Conservation (phyloP, 2,888 invertebrate genomes). For the Meliscaeva auricollis region DNA sequence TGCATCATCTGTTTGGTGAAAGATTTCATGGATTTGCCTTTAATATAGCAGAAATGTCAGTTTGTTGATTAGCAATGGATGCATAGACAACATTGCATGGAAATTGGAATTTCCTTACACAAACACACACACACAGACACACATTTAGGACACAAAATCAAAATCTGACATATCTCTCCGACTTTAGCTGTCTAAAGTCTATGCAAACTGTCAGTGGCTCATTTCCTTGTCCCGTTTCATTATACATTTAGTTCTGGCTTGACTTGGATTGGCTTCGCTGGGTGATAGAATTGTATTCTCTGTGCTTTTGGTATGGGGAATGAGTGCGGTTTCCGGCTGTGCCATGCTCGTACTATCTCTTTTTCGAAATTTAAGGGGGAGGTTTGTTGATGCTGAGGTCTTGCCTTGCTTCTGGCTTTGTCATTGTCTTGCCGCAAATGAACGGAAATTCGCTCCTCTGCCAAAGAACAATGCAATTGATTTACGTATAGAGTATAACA, state of each 20-base stretch:
- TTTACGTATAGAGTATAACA: conserved; percentile 52
- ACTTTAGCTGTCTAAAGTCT: conserved; percentile 39
- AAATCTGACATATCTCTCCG: conserved; percentile 49
- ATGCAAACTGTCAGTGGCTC: conserved; percentile 63
- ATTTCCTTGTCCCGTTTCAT: conserved; percentile 70
- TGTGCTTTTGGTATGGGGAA: conserved; percentile 35
- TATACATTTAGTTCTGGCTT: conserved; percentile 15
- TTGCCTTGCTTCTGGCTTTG: conserved; percentile 36
- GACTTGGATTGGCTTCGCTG: not conserved
- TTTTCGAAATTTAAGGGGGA: conserved; percentile 13
- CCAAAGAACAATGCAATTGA: conserved; percentile 73
- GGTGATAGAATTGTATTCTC: not conserved
- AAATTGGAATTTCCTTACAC: conserved; percentile 65
- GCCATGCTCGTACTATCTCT: conserved; percentile 8
- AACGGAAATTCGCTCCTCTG: conserved; percentile 72
- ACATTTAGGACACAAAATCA: conserved; percentile 1
- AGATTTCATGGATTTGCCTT: conserved; percentile 29
- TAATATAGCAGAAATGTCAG: conserved; percentile 22
- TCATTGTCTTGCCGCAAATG: conserved; percentile 69
- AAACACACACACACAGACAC: not conserved
- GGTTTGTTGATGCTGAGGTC: conserved; percentile 15
- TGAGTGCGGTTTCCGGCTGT: conserved; percentile 69
- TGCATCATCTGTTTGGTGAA: conserved; percentile 50
- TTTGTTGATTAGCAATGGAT: conserved; percentile 55
- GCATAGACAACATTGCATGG: conserved; percentile 45